Percentiles rank a stretch among this genome's conserved stretches.
These are phyloP conservation scores for Gastracanthus pulcherrimus DNA, from an alignment of 2,888 invertebrate species.

Conservation along the genomic window DNA sequence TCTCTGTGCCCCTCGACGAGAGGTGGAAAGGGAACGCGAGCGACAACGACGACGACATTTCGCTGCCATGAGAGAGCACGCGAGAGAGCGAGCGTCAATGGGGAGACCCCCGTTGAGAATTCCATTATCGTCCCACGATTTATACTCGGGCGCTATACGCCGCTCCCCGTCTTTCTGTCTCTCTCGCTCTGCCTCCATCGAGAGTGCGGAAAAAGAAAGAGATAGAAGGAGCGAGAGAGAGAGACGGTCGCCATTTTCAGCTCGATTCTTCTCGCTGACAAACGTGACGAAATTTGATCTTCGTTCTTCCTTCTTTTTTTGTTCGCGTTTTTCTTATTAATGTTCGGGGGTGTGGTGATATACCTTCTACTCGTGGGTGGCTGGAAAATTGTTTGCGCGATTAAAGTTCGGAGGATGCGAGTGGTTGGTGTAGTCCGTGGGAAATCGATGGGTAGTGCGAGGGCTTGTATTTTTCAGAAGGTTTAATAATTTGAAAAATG, in stretches of 20 bases:
- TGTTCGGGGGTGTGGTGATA: not conserved
- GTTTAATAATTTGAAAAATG: no score
- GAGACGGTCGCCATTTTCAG: slow-evolving; percentile 31
- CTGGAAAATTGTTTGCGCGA: slow-evolving; percentile 10
- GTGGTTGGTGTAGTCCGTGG: not conserved
- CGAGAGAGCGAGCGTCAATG: slow-evolving; percentile 65
- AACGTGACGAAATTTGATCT: slow-evolving; percentile 56
- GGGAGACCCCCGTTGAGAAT: slow-evolving; percentile 75
- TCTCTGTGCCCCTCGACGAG: slow-evolving; percentile 60
- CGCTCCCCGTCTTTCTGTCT: not conserved
- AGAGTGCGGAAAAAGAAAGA: not conserved
- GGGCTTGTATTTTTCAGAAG: no score
- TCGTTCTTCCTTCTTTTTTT: slow-evolving; percentile 10
- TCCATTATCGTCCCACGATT: slow-evolving; percentile 74
- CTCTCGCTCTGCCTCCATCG: not conserved
- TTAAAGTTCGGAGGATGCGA: slow-evolving; percentile 19
- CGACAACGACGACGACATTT: slow-evolving; percentile 66
- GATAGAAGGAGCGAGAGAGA: not conserved
- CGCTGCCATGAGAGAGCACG: slow-evolving; percentile 62
- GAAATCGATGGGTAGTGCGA: no score
- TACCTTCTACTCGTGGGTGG: not conserved
- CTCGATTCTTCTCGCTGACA: slow-evolving; percentile 49
- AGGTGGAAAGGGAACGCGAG: not conserved
- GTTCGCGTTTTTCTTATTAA: slow-evolving; percentile 26
- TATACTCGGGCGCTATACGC: slow-evolving; percentile 58